Evolutionary conservation across 2,888 invertebrate species (phyloP).

Genomic region (Ceriagrion tenellum): DNA sequence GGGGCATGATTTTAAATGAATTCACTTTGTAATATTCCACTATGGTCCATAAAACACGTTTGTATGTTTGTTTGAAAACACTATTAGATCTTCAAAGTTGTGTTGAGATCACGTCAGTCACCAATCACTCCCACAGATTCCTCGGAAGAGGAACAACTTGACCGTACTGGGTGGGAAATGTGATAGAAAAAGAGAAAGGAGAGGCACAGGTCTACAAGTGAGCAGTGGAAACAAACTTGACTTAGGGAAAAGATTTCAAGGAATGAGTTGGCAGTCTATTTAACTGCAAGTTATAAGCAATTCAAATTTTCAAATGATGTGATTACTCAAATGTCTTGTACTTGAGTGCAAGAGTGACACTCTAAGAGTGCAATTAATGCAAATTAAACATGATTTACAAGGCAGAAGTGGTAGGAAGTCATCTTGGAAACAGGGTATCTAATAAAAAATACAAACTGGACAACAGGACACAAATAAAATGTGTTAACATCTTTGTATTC

Average conservation of each 20-base stretch:
- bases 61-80: too few species aligned
- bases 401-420: conserved; percentile 1
- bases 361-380: conserved; percentile 36
- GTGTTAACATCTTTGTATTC: conserved; percentile 37
- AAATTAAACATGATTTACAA: conserved; percentile 26
- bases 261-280: conserved; percentile 40
- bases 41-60: too few species aligned
- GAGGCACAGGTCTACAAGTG: conserved; percentile 37
- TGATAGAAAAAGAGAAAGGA: conserved; percentile 55
- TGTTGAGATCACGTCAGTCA: conserved; percentile 61
- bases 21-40: too few species aligned
- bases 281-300: conserved; percentile 30
- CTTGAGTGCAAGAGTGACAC: conserved; percentile 39
- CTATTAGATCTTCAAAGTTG: conserved; percentile 61
- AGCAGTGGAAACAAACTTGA: conserved; percentile 37
- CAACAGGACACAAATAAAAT: conserved; percentile 4
- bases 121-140: conserved; percentile 38
- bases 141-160: not conserved
- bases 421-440: not conserved
- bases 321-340: conserved; percentile 28
- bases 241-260: conserved; percentile 40
- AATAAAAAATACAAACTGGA: conserved; percentile 4
- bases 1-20: too few species aligned
- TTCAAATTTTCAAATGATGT: not conserved
- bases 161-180: conserved; percentile 13